Evolutionary conservation across 2,888 invertebrate species (phyloP).

Genomic region (Pristionchus arcanus): DNA sequence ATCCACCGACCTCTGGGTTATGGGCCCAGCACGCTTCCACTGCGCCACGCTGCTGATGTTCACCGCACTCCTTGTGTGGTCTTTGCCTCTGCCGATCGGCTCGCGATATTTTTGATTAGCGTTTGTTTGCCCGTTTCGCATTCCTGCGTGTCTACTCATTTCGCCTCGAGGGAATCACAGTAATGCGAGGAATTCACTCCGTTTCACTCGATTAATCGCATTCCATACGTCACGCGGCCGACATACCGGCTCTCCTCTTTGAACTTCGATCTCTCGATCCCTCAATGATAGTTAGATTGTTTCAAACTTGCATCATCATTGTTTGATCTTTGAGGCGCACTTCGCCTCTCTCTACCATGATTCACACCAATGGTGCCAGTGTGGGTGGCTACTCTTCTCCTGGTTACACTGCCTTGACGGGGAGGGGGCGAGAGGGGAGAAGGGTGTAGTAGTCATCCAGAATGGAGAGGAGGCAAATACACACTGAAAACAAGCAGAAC

Average conservation of each 20-base stretch:
- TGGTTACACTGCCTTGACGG: constrained; percentile 16
- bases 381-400: constrained; percentile 41
- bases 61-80: neutral
- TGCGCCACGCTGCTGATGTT: constrained; percentile 87
- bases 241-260: neutral
- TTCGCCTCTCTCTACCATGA: neutral
- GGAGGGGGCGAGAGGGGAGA: constrained; percentile 12
- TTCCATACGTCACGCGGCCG: constrained; percentile 11
- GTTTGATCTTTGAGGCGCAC: constrained; percentile 28
- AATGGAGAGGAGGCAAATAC: constrained; percentile 9
- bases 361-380: constrained; percentile 1
- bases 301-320: neutral
- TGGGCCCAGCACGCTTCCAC: constrained; percentile 90
- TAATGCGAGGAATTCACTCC: constrained; percentile 42
- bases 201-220: constrained; percentile 46
- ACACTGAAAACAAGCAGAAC: constrained; percentile 23
- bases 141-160: neutral
- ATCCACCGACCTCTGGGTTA: constrained; percentile 91
- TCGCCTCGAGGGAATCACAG: constrained; percentile 26
- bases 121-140: neutral
- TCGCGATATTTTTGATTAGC: neutral
- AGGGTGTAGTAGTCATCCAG: constrained; percentile 10
- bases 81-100: neutral
- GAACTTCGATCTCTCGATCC: constrained; percentile 29
- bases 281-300: neutral